Evolutionary conservation across 2,888 invertebrate genomes (phyloP), one percentile per base, ranked within the genome.

Genomic region (Protonemura montana): DNA sequence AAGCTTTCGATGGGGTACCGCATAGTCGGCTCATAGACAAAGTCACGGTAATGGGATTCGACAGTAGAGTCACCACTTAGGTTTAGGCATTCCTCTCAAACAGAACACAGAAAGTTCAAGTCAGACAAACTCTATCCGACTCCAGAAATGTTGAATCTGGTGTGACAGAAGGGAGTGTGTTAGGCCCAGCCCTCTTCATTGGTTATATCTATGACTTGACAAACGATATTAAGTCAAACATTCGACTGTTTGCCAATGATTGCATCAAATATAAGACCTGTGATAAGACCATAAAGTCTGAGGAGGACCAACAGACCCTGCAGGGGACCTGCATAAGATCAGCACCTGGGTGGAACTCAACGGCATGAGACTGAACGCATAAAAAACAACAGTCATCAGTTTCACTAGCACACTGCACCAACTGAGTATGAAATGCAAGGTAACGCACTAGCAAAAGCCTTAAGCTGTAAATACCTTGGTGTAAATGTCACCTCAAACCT

Each of bases 171-270:
- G 82, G 82, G 0, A 82, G 30, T 30, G 82, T 82, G 30, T n/a
- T 82, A n/a, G 82, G 82, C 25, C 82, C 82, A 29, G 30, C 29
- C n/a, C 30, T 82, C n/a, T 82, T 82, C 30, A 82, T 28, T 82
- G 82, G 30, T 7, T 82, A 30, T 25, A 82, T 82, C 29, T 30
- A 82, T 21, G 82, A 82, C 82, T 25, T 82, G 29, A 21, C 30
- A 0, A 35, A 16, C 25, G 82, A 29, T 1, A 82, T 82, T 13
- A 28, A n/a, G 25, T 29, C 82, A 13, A 78, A 16, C 27, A 28
- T 78, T 10, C 78, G 78, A 25, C 78, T 78, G 78, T 78, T 78
- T 26, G 83, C 83, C 25, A 59, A 83, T 25, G 42, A 83, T 26
- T 83, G 42, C 42, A 83, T 83, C 26, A 16, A 42, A 25, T 83